Percentiles rank a stretch among this genome's conserved stretches.
Evolutionary conservation across 2,113 vertebrate genomes (phyloP).

Genomic region (Ailurus styani): DNA sequence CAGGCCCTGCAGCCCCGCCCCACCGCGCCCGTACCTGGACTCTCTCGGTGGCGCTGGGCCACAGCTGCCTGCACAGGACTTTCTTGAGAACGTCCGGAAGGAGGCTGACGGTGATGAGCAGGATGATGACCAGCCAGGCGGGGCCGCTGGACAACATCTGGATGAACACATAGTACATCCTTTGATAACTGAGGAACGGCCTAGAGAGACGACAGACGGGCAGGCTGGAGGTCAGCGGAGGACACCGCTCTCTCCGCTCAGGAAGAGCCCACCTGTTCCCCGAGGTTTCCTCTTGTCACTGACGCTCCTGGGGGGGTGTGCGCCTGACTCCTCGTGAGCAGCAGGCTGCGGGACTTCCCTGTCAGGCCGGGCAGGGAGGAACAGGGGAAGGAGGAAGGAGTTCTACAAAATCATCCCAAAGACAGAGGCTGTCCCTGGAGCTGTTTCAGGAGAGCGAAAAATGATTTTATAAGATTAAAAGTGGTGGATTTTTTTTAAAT

Average conservation of each 20-base stretch:
- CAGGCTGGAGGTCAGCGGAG: background rate
- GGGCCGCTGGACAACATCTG: slow-evolving; percentile 97
- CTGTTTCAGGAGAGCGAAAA: background rate
- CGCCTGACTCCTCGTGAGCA: background rate
- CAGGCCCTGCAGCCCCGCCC: too few relatives aligned
- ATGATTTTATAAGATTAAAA: background rate
- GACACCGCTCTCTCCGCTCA: background rate
- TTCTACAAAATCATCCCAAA: background rate
- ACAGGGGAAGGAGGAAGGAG: background rate
- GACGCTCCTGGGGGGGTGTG: background rate
- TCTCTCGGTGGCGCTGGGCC: slow-evolving; percentile 94
- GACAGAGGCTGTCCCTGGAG: too few relatives aligned
- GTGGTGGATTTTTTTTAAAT: background rate
- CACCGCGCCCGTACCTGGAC: slow-evolving; percentile 86
- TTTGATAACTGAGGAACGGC: slow-evolving; percentile 98
- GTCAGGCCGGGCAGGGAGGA: accelerated
- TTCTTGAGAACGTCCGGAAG: slow-evolving; percentile 96
- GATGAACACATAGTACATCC: slow-evolving; percentile 99
- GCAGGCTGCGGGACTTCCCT: accelerated
- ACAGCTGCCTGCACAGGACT: slow-evolving; percentile 91
- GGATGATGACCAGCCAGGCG: slow-evolving; percentile 94
- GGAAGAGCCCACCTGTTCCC: accelerated
- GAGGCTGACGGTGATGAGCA: slow-evolving; percentile 93
- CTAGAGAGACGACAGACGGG: slow-evolving; percentile 72
- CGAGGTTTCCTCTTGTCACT: accelerated